Evolutionary conservation across 1,140 invertebrate genomes (phyloP), one percentile per base, ranked within the genome.

Genomic region (Drosophila lacertosa): DNA sequence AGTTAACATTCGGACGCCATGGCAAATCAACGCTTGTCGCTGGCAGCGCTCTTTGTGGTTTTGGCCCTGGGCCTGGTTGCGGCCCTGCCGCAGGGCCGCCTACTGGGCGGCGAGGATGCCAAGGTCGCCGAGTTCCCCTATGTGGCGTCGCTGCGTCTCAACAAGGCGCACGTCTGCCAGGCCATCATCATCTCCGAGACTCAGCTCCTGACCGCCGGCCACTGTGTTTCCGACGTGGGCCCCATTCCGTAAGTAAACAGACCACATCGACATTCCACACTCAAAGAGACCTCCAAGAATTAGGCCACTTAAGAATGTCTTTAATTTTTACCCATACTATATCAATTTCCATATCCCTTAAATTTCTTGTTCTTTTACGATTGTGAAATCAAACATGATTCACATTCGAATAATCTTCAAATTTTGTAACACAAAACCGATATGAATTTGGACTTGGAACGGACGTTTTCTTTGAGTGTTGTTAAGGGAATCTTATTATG

Each of bases 1-100:
- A 90, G 89, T 90, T 78, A 47, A n/a, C 47, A 70, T 72, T 89
- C 63, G 39, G 68, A 59, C 76, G 70, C 62, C 66, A 90, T 88
- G 84, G 60, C 66, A 44, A 50, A 53, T 47, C 64, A 64, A 89
- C 89, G 84, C 54, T 32, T 42, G 2, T 35, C 42, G 22, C 35
- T 86, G 24, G 44, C 54, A 9, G 13, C 60, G 20, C 63, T 77
- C 9, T 62, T 44, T 18, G 16, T 80, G 22, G 42, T 7, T 13
- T 6, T 54, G n/a, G 42, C 60, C 24, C 11, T 75, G 20, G 22
- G 22, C 26, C 2, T 20, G 0, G 44, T 6, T 1, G 0, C 18
- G 9, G 60, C 74, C 32, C 16, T 22, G 51, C 59, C 91, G 10
- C 62, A 89, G 40, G 62, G 66, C 1, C 78, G 89, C 9, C 64